These are phyloP conservation scores for Salvelinus fontinalis DNA, from an alignment of 2,113 vertebrate species.

Conservation along the genomic window DNA sequence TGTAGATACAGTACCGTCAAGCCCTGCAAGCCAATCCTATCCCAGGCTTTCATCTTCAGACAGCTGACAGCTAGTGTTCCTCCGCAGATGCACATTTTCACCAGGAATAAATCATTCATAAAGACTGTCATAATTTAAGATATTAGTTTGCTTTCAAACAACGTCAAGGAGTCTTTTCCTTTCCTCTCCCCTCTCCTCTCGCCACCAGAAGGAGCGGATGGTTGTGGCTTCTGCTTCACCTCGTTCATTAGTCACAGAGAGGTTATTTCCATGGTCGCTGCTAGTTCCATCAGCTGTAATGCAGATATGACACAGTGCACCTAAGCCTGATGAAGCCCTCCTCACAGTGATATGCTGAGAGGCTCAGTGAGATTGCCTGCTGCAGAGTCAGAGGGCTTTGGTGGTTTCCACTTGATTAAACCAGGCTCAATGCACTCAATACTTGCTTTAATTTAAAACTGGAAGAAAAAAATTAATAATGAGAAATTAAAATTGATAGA, in stretches of 20 bases:
- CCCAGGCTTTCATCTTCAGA: slow-evolving; percentile 64
- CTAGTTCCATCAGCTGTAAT: slow-evolving; percentile 58
- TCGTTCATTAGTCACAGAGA: slow-evolving; percentile 65
- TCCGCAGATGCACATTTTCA: slow-evolving; percentile 65
- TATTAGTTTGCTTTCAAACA: slow-evolving; percentile 38
- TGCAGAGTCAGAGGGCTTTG: slow-evolving; percentile 70
- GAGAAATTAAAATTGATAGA: slow-evolving; percentile 77
- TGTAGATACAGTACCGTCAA: slow-evolving; percentile 40
- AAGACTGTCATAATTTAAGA: slow-evolving; percentile 50
- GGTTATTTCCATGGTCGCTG: slow-evolving; percentile 39
- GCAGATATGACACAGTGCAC: slow-evolving; percentile 65
- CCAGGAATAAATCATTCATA: slow-evolving; percentile 69
- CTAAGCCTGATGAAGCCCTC: slow-evolving; percentile 72
- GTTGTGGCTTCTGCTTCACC: slow-evolving; percentile 33
- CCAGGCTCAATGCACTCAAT: slow-evolving; percentile 60
- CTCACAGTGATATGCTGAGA: slow-evolving; percentile 61
- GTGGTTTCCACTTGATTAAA: slow-evolving; percentile 79
- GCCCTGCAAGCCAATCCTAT: slow-evolving; percentile 53
- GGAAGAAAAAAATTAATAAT: slow-evolving; percentile 64
- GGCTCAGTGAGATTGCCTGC: slow-evolving; percentile 67
- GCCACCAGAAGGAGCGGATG: slow-evolving; percentile 2
- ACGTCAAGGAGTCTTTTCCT: slow-evolving; percentile 28
- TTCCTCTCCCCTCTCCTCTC: slow-evolving; percentile 11
- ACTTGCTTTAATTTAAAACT: slow-evolving; percentile 72
- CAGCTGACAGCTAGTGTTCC: slow-evolving; percentile 65